phyloP scores from a whole-genome alignment of 2,797 vertebrate species.

The Neoniphon sammara region DNA sequence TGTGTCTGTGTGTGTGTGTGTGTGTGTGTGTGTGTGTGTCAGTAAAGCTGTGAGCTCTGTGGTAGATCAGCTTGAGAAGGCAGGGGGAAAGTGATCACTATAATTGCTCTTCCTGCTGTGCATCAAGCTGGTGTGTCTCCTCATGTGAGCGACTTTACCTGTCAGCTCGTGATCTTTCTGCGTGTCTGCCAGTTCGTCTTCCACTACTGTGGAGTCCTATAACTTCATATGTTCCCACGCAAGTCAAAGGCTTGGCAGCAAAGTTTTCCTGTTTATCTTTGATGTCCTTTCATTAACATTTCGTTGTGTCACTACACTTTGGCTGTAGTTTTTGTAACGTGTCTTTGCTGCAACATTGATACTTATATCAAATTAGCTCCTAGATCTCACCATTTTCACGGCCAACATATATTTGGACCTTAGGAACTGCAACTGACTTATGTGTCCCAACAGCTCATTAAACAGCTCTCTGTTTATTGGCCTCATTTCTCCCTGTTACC shows the following conservation, averaged over 20 bases:
- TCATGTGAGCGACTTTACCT: too few relatives aligned
- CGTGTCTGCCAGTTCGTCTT: too few relatives aligned
- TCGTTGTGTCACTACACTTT: too few relatives aligned
- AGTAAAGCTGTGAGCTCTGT: conserved; percentile 33
- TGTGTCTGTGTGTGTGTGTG: background rate
- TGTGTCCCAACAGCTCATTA: background rate
- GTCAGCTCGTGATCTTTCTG: too few relatives aligned
- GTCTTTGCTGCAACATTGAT: too few relatives aligned
- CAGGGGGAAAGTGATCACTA: conserved; percentile 63
- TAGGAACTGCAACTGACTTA: background rate
- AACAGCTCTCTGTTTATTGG: background rate
- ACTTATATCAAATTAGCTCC: too few relatives aligned
- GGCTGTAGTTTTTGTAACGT: too few relatives aligned
- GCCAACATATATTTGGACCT: background rate
- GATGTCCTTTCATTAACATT: too few relatives aligned
- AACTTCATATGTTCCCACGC: too few relatives aligned
- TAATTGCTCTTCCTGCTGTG: conserved; percentile 66
- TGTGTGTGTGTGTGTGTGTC: conserved; percentile 14
- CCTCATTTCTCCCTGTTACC: background rate
- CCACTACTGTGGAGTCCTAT: too few relatives aligned
- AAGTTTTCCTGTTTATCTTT: too few relatives aligned
- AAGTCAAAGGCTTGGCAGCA: too few relatives aligned
- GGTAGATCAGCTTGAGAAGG: conserved; percentile 24
- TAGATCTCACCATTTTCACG: background rate
- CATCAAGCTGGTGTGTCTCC: conserved; percentile 7